Conservation (phyloP, 2,113 vertebrate genomes). For the Ctenomys sociabilis region DNA sequence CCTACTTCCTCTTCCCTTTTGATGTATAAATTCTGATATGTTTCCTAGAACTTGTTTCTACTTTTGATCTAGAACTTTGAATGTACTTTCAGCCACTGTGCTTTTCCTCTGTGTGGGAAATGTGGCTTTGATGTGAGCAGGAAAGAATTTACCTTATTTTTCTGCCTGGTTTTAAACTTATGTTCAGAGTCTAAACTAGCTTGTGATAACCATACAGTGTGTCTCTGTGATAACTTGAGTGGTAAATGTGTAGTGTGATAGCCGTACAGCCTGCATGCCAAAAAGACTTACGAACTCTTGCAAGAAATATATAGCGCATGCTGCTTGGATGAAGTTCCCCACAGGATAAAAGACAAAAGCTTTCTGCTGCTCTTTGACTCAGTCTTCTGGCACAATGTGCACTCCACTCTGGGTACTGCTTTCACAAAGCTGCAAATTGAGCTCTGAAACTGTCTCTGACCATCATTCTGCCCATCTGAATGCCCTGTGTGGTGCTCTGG, state of each 20-base stretch:
- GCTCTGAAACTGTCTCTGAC: neutral
- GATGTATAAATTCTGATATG: neutral
- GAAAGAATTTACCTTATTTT: neutral
- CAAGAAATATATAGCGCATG: neutral
- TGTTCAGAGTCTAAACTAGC: neutral
- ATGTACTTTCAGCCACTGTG: neutral
- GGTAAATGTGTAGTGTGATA: neutral
- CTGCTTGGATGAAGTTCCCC: neutral
- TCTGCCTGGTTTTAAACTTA: neutral
- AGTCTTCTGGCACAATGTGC: neutral
- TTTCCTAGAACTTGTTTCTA: neutral
- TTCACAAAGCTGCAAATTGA: neutral
- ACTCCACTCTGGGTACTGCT: neutral
- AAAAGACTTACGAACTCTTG: neutral
- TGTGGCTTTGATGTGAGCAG: neutral
- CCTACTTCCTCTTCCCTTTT: neutral
- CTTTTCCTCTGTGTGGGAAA: neutral
- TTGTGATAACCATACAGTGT: neutral
- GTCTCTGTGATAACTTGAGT: neutral
- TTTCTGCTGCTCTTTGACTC: neutral
- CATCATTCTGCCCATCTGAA: neutral
- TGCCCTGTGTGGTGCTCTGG: neutral
- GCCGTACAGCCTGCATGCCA: neutral
- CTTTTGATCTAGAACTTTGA: neutral
- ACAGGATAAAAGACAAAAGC: neutral